Evolutionary conservation across 2,113 vertebrate species (phyloP), one percentile per base, ranked within the genome.

Genomic region (Smithornis capensis): DNA sequence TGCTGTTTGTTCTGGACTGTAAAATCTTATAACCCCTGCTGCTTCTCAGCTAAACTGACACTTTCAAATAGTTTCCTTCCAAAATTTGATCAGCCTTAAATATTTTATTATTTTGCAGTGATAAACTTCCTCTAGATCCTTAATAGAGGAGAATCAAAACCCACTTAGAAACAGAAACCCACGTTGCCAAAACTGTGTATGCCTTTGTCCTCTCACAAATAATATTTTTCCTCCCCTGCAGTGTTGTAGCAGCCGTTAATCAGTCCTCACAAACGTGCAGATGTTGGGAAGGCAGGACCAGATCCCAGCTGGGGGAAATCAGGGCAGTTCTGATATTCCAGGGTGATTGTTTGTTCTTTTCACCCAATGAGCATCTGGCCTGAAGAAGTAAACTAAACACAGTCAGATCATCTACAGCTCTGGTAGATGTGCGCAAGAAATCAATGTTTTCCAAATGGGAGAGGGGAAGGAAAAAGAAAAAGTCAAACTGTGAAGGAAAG

Each of bases 1-100:
- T 55, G 10, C 90, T 94, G 83, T 95, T 96, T 90, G 91, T 96
- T 96, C 81, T 83, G 82, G 92, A 70, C 92, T 96, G 93, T 91
- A 92, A 70, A 90, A 92, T 89, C 94, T 94, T 94, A 92, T 63
- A 94, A 91, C 77, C 49, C 81, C 87, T 9, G 23, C 74, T 94
- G 83, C 90, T 92, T 95, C 87, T 90, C 90, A 75, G 92, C 74
- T 69, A n/a, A 96, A 90, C 90, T 33, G 42, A 86, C 69, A 67
- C 62, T 96, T 92, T 87, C 37, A 81, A 90, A 89, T 77, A 92
- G 70, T 93, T 96, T 89, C 82, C 69, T 88, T 56, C 47, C 74
- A 31, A 77, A 83, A 94, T 81, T 67, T 80, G 47, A 92, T 91
- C 52, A 67, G 38, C 56, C 49, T 90, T 79, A 89, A 88, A 73